Evolutionary conservation across 2,888 invertebrate genomes (phyloP).

Genomic region (Eulithis testata): DNA sequence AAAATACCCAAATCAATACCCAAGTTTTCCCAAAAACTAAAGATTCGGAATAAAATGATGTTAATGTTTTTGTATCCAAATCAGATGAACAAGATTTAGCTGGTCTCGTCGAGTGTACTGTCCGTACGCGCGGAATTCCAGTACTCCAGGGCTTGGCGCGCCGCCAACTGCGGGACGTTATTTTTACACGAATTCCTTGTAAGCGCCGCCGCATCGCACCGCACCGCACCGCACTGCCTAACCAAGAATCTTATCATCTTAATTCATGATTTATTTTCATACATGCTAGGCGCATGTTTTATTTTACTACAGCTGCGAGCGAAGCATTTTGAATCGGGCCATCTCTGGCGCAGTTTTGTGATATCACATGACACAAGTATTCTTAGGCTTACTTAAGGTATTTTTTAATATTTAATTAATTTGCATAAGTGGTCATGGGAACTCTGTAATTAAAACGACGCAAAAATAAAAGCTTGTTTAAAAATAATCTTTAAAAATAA

Average conservation of each 20-base stretch:
- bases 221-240: conserved; percentile 14
- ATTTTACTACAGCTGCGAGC: background rate
- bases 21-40: too few relatives aligned
- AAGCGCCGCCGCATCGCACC: conserved; percentile 16
- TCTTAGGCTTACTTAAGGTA: too few relatives aligned
- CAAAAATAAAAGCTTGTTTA: too few relatives aligned
- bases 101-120: background rate
- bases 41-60: too few relatives aligned
- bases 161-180: conserved; percentile 43
- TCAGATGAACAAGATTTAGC: too few relatives aligned
- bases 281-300: background rate
- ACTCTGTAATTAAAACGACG: too few relatives aligned
- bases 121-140: conserved; percentile 22
- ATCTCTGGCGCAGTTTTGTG: background rate
- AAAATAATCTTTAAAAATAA: too few relatives aligned
- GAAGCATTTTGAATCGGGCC: background rate
- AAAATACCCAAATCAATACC: too few relatives aligned
- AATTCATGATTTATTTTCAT: conserved; percentile 19
- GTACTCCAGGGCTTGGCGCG: conserved; percentile 43
- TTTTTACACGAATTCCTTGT: conserved; percentile 48
- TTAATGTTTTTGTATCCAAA: too few relatives aligned
- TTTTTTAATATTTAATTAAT: too few relatives aligned
- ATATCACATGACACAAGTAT: too few relatives aligned
- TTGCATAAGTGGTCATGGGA: too few relatives aligned
- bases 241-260: conserved; percentile 13